A percentile compares a stretch with the other conserved stretches of the same genome.
Conservation (phyloP, 2,888 invertebrate species). For the Philopedon plagiatum region DNA sequence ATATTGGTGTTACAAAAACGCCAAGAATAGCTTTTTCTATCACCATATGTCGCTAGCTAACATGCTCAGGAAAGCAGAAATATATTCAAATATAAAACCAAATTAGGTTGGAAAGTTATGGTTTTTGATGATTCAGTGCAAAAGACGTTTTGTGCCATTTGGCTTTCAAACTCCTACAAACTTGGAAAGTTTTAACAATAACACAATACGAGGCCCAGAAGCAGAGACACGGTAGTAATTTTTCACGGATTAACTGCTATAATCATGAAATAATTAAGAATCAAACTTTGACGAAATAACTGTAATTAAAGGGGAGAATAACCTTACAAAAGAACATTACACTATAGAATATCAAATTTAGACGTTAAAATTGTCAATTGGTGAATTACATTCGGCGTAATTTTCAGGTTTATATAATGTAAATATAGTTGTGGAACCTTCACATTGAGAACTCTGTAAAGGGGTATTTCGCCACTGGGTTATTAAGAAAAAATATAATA, state of each 20-base stretch:
- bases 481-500: too few relatives aligned
- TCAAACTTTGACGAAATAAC: constrained; percentile 25
- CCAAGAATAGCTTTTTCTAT: constrained; percentile 39
- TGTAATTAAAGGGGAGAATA: constrained; percentile 11
- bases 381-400: background rate
- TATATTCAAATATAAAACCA: constrained; percentile 47
- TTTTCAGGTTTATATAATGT: background rate
- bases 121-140: constrained; percentile 50
- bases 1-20: constrained; percentile 41
- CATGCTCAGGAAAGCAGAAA: constrained; percentile 43
- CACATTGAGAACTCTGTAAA: too few relatives aligned
- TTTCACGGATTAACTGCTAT: constrained; percentile 30
- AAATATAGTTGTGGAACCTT: too few relatives aligned
- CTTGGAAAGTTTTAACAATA: constrained; percentile 45
- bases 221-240: constrained; percentile 34
- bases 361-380: background rate
- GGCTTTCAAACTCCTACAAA: constrained; percentile 40
- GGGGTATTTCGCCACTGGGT: too few relatives aligned
- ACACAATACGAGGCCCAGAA: constrained; percentile 37
- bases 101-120: constrained; percentile 48
- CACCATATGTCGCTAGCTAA: constrained; percentile 44
- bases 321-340: background rate
- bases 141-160: constrained; percentile 39
- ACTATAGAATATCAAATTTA: background rate
- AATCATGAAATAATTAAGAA: constrained; percentile 30